Percentiles rank a stretch among this genome's conserved stretches.
Evolutionary conservation across 2,888 invertebrate genomes (phyloP).

Genomic region (Neoascia interrupta): DNA sequence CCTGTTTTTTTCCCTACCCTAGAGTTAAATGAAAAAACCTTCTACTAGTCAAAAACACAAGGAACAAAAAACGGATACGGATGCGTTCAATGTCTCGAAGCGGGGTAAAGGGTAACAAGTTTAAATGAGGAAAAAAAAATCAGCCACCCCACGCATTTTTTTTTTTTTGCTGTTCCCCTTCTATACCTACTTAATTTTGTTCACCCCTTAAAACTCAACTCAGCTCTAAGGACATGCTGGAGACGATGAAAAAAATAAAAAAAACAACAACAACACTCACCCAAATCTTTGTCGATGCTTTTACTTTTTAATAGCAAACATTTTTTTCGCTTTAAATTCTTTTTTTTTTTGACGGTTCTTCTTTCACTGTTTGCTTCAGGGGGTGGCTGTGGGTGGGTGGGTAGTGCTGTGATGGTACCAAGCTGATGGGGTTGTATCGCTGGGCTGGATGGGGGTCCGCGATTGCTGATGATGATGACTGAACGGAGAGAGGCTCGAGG

Average conservation of each 20-base stretch:
- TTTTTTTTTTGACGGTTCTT: conserved; percentile 25
- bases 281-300: conserved; percentile 65
- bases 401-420: conserved; percentile 8
- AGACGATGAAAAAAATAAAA: conserved; percentile 24
- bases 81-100: conserved; percentile 64
- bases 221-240: conserved; percentile 60
- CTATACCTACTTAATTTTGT: conserved; percentile 66
- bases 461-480: conserved; percentile 69
- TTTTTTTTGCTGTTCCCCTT: conserved; percentile 40
- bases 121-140: conserved; percentile 67
- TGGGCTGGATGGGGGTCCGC: conserved; percentile 34
- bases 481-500: conserved; percentile 52
- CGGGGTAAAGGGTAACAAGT: conserved; percentile 69
- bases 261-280: conserved; percentile 61
- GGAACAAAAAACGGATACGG: conserved; percentile 61
- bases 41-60: conserved; percentile 65
- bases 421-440: conserved; percentile 60
- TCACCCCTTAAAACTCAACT: conserved; percentile 65
- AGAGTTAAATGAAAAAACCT: conserved; percentile 35
- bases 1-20: conserved; percentile 47
- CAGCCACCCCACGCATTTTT: conserved; percentile 57
- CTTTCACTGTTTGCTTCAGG: conserved; percentile 40
- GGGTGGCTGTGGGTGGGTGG: conserved; percentile 6
- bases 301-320: conserved; percentile 69
- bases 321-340: conserved; percentile 58